Evolutionary conservation across 2,113 vertebrate species (phyloP), one percentile per base, ranked within the genome.

Genomic region (Melanerpes aurifrons): DNA sequence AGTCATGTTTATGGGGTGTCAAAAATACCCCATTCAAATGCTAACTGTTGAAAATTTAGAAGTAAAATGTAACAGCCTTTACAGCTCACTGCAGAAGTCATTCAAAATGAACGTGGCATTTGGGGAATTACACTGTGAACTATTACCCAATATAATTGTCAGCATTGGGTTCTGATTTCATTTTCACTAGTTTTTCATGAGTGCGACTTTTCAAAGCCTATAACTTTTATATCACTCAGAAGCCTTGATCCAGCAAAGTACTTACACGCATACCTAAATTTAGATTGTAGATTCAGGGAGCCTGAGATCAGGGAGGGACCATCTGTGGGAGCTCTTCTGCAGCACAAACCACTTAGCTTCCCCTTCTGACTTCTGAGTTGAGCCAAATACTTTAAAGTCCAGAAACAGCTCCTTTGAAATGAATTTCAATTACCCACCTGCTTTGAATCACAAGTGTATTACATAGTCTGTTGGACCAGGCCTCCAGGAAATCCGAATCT

Each of bases 341-440:
- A 94, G 73, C 82, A 88, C 90, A 95, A 89, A 86, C 67, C 86
- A 82, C 86, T 94, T 83, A 82, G 77, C 63, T 93, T 96, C 90
- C 85, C 90, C 90, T 95, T 73, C 90, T 94, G 88, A 88, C 87
- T 92, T 90, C 87, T 82, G 82, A 95, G 77, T 96, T 92, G 86
- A 96, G 92, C 92, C 93, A 94, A 95, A 91, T 73, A 78, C 88
- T 94, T 96, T 93, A 93, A 96, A 94, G 94, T 94, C 89, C 91
- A 90, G 72, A 62, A 92, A 77, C 80, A 94, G 58, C 15, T 75
- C 85, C 88, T 95, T 91, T 96, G 93, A 95, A 96, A 95, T 59
- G 72, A 90, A 90, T 94, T 95, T 96, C 93, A 95, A 70, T 95
- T 93, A 93, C 93, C 77, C 74, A 70, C 92, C 83, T 96, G 86